These are phyloP conservation scores for Palythoa grandiflora DNA, from an alignment of 92 coral and sea anemone species.

Conservation along the genomic window DNA sequence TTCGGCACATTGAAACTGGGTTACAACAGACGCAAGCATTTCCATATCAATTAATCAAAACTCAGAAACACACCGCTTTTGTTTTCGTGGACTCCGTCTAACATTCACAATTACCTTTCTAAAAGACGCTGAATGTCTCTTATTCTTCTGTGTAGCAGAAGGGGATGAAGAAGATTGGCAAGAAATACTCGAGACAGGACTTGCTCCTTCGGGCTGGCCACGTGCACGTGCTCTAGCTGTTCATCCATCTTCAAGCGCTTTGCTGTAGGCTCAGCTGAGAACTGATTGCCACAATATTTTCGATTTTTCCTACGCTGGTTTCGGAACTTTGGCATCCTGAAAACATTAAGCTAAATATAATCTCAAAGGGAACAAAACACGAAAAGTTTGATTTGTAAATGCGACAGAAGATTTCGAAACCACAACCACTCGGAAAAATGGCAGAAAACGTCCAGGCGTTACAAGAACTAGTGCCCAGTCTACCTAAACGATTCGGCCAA, in stretches of 20 bases:
- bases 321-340: slow-evolving; percentile 3
- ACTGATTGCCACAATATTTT: neutral
- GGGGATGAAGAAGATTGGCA: slow-evolving; percentile 6
- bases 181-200: neutral
- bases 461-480: neutral
- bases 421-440: neutral
- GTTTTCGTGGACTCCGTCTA: slow-evolving; percentile 14
- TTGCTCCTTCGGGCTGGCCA: slow-evolving; percentile 9
- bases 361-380: neutral
- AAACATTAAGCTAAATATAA: neutral
- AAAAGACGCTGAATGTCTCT: neutral
- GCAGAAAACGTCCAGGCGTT: neutral
- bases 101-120: neutral
- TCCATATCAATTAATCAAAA: slow-evolving; percentile 61
- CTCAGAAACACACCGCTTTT: slow-evolving; percentile 45
- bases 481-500: neutral
- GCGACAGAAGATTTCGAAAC: neutral
- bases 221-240: neutral
- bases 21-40: slow-evolving; percentile 49
- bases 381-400: neutral
- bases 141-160: neutral
- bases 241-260: neutral
- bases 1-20: slow-evolving; percentile 43
- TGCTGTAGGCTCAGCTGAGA: neutral
- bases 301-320: neutral